Evolutionary conservation across 1,140 invertebrate genomes (phyloP).

Genomic region (Proctacanthus coquilletti): DNA sequence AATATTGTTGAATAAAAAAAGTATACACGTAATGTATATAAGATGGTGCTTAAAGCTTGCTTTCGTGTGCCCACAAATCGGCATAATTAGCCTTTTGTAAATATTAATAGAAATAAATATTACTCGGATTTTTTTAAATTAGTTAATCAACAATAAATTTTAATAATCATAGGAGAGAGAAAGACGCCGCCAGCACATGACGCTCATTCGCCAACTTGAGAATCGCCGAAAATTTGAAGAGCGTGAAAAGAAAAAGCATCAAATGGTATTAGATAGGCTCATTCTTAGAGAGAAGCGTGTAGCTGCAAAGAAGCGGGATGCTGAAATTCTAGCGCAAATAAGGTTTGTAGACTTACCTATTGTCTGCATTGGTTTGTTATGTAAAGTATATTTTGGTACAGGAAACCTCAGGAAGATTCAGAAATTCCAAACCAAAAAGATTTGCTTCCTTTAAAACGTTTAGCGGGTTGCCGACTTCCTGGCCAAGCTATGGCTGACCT

Average conservation of each 20-base stretch:
- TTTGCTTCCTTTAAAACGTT: slow-evolving; percentile 59
- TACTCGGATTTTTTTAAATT: too few relatives aligned
- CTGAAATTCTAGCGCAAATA: slow-evolving; percentile 70
- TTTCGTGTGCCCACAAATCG: too few relatives aligned
- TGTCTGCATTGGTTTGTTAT: neutral
- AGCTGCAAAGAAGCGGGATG: slow-evolving; percentile 66
- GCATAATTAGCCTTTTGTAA: too few relatives aligned
- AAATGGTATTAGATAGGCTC: slow-evolving; percentile 31
- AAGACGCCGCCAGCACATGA: slow-evolving; percentile 75
- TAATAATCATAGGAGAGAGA: slow-evolving; percentile 86
- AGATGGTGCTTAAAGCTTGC: too few relatives aligned
- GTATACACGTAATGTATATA: too few relatives aligned
- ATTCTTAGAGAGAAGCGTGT: slow-evolving; percentile 51
- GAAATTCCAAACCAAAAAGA: slow-evolving; percentile 56
- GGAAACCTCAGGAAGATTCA: slow-evolving; percentile 77
- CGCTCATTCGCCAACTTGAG: slow-evolving; percentile 74
- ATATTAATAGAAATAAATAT: too few relatives aligned
- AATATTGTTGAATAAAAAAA: too few relatives aligned
- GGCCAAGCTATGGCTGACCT: slow-evolving; percentile 82
- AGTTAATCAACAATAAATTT: too few relatives aligned
- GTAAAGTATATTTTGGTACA: too few relatives aligned
- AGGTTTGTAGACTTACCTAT: too few relatives aligned
- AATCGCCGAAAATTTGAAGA: slow-evolving; percentile 74
- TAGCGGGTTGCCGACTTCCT: slow-evolving; percentile 64
- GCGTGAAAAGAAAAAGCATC: slow-evolving; percentile 67